Evolutionary conservation across 2,113 vertebrate genomes (phyloP), one percentile per base, ranked within the genome.

Genomic region (Aptenodytes patagonicus): DNA sequence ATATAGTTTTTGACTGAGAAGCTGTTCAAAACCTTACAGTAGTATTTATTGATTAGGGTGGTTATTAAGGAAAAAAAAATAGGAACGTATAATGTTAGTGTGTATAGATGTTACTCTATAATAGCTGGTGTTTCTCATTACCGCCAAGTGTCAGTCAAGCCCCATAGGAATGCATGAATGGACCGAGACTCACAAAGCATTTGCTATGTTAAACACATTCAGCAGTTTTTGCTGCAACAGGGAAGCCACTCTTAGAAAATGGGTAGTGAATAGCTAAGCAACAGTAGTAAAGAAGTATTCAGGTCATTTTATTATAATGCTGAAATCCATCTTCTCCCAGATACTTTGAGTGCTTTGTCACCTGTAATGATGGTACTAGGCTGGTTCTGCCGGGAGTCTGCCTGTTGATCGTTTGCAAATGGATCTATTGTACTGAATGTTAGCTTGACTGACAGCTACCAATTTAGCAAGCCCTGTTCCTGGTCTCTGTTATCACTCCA

Each of bases 51-150:
- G 72, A 38, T 70, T 6, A 26, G 3, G 38, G 42, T 13, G 10
- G 6, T 71, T 94, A 19, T 11, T 62, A 54, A 49, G 40, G 36
- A 3, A 29, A 31, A 64, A 32, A 64, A 28, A 42, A 6, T 0
- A n/a, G 19, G 17, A 57, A 25, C 1, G 0, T 46, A 2, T 11
- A 29, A 14, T 20, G 6, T 10, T n/a, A 11, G 36, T 2, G 25
- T 25, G 77, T 78, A 9, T 20, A 18, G 80, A 9, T 57, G 84
- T 76, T 46, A 26, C 22, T 73, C 22, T 34, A 1, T 22, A 60
- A n/a, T 57, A 77, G 21, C 68, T 29, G 55, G 36, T 40, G 44
- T 44, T 89, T 61, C 75, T 79, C 25, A 8, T 52, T 40, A 17
- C 40, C 16, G 6, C 71, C 86, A 60, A 29, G 94, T 31, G 40